Conservation (phyloP, 2,888 invertebrate genomes). For the Drosophila barbarae region DNA sequence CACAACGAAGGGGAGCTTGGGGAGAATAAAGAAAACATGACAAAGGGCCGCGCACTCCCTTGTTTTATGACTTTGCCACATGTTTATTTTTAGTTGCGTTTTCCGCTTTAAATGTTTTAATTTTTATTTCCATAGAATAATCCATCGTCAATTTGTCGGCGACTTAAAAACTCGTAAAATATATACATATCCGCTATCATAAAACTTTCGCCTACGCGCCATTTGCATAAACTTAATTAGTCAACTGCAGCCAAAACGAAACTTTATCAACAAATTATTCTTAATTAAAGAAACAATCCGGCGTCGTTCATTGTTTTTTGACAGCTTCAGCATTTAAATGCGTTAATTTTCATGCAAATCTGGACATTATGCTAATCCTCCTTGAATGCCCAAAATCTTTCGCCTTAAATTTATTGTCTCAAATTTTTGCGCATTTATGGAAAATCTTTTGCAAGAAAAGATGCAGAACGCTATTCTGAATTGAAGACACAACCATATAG, state of each 20-base stretch:
- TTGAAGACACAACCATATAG: constrained; percentile 36
- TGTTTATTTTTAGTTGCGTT: constrained; percentile 33
- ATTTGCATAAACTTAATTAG: constrained; percentile 35
- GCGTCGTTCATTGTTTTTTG: constrained; percentile 23
- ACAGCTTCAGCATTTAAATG: constrained; percentile 52
- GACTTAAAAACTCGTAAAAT: constrained; percentile 46
- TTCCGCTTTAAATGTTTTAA: constrained; percentile 18
- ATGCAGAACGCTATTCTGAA: constrained; percentile 47
- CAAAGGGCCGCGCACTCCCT: constrained; percentile 17
- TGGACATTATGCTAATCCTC: constrained; percentile 45
- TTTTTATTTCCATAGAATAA: constrained; percentile 16
- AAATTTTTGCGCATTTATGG: constrained; percentile 41
- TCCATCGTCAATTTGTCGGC: constrained; percentile 39
- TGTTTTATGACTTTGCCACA: constrained; percentile 15
- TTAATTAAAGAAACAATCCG: constrained; percentile 51
- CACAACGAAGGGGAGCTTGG: not conserved
- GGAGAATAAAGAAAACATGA: constrained; percentile 19
- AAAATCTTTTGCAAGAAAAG: constrained; percentile 14
- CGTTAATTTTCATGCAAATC: constrained; percentile 53
- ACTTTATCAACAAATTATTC: constrained; percentile 54
- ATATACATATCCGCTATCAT: constrained; percentile 21
- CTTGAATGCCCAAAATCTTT: constrained; percentile 9
- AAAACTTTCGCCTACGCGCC: constrained; percentile 26
- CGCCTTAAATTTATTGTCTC: constrained; percentile 44
- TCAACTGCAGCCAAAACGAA: constrained; percentile 29